Evolutionary conservation across 2,113 vertebrate genomes (phyloP), one percentile per base, ranked within the genome.

Genomic region (Vimba vimba): DNA sequence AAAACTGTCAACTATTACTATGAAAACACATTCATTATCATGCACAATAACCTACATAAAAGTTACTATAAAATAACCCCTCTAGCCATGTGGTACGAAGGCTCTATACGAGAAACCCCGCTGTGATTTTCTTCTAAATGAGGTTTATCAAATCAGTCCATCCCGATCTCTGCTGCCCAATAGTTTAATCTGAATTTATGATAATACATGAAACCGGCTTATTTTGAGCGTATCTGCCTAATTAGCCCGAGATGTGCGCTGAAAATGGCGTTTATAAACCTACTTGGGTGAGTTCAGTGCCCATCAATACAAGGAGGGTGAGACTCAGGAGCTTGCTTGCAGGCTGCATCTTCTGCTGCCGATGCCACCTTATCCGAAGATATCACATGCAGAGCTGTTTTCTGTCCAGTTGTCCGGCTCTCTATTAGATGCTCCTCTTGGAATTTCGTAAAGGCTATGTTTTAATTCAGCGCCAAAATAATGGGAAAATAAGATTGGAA

Each of bases 201-300:
- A 30, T 27, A 39, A 25, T 25, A 50, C 15, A 33, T 45, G 23
- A 17, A 27, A 60, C 30, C 19, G 60, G 43, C 36, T 85, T 79
- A 86, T 84, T 85, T 62, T 15, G 60, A 75, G 47, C 19, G 73
- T 80, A 73, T 66, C 77, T 23, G n/a, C 60, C 39, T 74, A 88
- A 90, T 86, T 66, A 86, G 52, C 62, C 43, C 27, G 36, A 86
- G 76, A 79, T 71, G 79, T 68, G 68, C 50, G 89, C 92, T 94
- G 87, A 96, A 91, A 94, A 96, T 95, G 94, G 95, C 94, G 95
- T 92, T 93, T 93, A 89, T 89, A 91, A 47, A 95, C 96, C 94
- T 97, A 97, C 96, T 95, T 96, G 96, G 84, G 95, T 96, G 94
- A 96, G 96, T 95, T 96, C 95, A 85, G 96, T 96, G 94, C 96